Evolutionary conservation across 2,888 invertebrate genomes (phyloP).

Genomic region (Standfussiana lucernea): DNA sequence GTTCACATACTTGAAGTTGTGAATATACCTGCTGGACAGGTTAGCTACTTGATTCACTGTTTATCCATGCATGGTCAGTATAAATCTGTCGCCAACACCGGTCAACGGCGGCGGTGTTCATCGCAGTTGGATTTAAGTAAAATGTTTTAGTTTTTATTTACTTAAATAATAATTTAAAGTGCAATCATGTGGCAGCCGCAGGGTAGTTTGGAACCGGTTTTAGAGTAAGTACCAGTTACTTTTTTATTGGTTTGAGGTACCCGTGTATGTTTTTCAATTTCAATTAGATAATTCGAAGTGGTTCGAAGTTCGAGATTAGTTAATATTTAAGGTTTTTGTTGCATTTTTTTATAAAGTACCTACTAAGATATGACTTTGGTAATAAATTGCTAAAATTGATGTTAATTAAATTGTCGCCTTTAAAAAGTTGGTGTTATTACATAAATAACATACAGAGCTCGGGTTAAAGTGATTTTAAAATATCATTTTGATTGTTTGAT

Average conservation of each 20-base stretch:
- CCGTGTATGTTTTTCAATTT: conserved; percentile 24
- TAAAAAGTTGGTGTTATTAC: neutral
- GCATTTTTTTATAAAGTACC: neutral
- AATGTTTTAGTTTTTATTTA: conserved; percentile 34
- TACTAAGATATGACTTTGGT: neutral
- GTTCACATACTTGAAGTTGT: neutral
- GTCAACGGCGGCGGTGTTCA: neutral
- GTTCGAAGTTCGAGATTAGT: neutral
- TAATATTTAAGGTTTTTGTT: neutral
- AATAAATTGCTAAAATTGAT: neutral
- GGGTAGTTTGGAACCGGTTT: conserved; percentile 70
- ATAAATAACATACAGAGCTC: neutral
- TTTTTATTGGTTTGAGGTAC: neutral
- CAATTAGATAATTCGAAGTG: too few species aligned
- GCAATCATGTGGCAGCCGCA: conserved; percentile 74
- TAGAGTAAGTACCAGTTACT: conserved; percentile 73
- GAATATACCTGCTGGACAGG: conserved; percentile 45
- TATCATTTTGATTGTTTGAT: neutral
- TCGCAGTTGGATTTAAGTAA: neutral
- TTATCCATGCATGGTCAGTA: conserved; percentile 17
- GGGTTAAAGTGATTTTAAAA: neutral
- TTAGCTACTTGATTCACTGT: conserved; percentile 12
- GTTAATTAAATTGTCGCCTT: neutral
- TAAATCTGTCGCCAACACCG: conserved; percentile 13
- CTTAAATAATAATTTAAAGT: conserved; percentile 7